Percentiles rank a stretch among this genome's conserved stretches.
Conservation (phyloP, 37 sponge, comb jelly and placozoan species). For the Diacarnus erythraeanus region DNA sequence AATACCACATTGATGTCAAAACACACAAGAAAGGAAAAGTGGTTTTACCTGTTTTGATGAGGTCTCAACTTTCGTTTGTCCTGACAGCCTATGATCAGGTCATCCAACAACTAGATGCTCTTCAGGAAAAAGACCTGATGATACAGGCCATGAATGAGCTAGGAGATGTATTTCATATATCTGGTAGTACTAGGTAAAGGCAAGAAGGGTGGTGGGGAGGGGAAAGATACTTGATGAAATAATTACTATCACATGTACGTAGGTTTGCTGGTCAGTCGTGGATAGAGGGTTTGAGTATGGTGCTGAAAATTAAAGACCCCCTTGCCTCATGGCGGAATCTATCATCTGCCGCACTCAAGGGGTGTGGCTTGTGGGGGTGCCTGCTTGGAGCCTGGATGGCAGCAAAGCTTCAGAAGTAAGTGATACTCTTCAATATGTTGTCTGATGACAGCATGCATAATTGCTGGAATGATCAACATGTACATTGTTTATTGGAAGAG, state of each 20-base stretch:
- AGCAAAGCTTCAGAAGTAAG: conserved; percentile 60
- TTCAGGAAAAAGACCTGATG: conserved; percentile 29
- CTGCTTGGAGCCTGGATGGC: conserved; percentile 52
- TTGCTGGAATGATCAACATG: too few relatives aligned
- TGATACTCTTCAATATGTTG: neutral
- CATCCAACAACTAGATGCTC: conserved; percentile 24
- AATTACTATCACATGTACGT: neutral
- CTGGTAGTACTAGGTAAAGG: conserved; percentile 58
- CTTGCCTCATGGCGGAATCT: conserved; percentile 14
- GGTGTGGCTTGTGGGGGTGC: conserved; percentile 72
- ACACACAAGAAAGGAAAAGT: neutral
- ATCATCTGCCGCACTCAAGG: conserved; percentile 21
- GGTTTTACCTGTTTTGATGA: neutral
- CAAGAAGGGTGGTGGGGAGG: too few relatives aligned
- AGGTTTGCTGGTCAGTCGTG: conserved; percentile 69
- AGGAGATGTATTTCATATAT: conserved; percentile 45
- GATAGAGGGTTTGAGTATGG: conserved; percentile 41
- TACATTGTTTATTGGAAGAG: too few relatives aligned
- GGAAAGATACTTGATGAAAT: neutral
- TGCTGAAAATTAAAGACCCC: conserved; percentile 37
- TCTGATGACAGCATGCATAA: neutral
- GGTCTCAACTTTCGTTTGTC: neutral
- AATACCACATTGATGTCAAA: neutral
- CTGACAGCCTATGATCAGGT: conserved; percentile 29
- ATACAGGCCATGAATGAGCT: conserved; percentile 67